These are phyloP conservation scores for Corythaixoides concolor DNA, from an alignment of 2,113 vertebrate genomes.

Conservation along the genomic window DNA sequence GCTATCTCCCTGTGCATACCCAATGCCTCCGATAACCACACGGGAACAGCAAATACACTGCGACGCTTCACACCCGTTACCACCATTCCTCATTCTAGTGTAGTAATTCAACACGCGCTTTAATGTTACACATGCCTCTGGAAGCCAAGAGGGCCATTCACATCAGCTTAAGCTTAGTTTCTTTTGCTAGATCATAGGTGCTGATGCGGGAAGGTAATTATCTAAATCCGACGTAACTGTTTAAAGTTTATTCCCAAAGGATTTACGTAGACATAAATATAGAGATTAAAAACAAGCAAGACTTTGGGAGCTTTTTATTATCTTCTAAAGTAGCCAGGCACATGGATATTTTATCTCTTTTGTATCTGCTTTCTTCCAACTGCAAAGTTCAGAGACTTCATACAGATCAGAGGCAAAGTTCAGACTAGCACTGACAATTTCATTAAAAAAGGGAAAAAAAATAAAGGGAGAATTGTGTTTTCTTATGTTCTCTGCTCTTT, in stretches of 20 bases:
- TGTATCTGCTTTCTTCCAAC: not conserved
- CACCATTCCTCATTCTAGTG: not conserved
- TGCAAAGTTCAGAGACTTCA: slow-evolving; percentile 20
- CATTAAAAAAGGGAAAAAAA: not conserved
- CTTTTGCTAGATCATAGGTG: not conserved
- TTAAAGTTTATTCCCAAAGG: slow-evolving; percentile 17
- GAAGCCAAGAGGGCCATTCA: not conserved
- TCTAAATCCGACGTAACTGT: not conserved
- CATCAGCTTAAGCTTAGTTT: not conserved
- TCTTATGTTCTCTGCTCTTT: slow-evolving; percentile 26
- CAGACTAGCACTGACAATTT: slow-evolving; percentile 32
- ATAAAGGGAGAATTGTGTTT: not conserved
- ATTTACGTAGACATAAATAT: slow-evolving; percentile 4
- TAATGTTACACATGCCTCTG: not conserved
- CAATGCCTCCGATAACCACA: not conserved
- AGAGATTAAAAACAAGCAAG: slow-evolving; percentile 22
- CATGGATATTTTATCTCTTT: slow-evolving; percentile 14
- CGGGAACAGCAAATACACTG: not conserved
- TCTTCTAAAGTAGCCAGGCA: slow-evolving; percentile 5
- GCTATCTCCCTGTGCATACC: fast-evolving
- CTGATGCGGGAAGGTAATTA: not conserved
- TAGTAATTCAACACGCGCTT: not conserved
- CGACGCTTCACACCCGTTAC: fast-evolving
- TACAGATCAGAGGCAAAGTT: slow-evolving; percentile 41
- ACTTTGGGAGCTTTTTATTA: not conserved